Conservation (phyloP, 2,113 vertebrate species). For the Ondatra zibethicus region DNA sequence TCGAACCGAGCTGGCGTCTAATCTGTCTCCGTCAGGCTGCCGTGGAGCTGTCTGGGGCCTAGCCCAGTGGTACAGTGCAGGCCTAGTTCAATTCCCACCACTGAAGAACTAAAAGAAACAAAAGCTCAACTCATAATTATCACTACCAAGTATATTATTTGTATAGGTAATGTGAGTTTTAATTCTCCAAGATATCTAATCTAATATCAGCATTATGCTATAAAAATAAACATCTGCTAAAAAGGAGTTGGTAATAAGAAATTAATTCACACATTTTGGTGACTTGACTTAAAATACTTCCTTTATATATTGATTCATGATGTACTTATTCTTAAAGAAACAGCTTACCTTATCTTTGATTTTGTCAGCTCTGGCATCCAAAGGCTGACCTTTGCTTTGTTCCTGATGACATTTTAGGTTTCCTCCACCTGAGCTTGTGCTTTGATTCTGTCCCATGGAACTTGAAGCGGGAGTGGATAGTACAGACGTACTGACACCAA, state of each 20-base stretch:
- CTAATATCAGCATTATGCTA: not conserved
- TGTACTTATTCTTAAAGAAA: not conserved
- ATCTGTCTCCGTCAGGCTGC: not conserved
- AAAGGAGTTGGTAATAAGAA: conserved; percentile 26
- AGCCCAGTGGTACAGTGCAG: not conserved
- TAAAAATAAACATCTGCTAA: conserved; percentile 53
- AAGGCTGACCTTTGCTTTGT: conserved; percentile 85
- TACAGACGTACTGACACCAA: conserved; percentile 87
- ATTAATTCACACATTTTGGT: not conserved
- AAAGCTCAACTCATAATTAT: not conserved
- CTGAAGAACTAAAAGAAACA: not conserved
- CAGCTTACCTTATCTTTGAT: conserved; percentile 93
- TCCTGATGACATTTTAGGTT: conserved; percentile 87
- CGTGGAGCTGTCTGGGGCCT: not conserved
- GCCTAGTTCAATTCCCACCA: not conserved
- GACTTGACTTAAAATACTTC: not conserved
- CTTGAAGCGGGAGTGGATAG: conserved; percentile 86
- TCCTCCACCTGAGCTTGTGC: conserved; percentile 86
- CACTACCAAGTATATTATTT: conserved; percentile 19
- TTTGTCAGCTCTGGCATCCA: conserved; percentile 88
- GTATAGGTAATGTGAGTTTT: not conserved
- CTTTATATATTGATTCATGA: not conserved
- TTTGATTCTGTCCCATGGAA: conserved; percentile 86
- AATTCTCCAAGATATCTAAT: not conserved
- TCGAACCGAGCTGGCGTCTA: not conserved